Conservation (phyloP, 2,888 invertebrate species). For the Trachelus stipa region DNA sequence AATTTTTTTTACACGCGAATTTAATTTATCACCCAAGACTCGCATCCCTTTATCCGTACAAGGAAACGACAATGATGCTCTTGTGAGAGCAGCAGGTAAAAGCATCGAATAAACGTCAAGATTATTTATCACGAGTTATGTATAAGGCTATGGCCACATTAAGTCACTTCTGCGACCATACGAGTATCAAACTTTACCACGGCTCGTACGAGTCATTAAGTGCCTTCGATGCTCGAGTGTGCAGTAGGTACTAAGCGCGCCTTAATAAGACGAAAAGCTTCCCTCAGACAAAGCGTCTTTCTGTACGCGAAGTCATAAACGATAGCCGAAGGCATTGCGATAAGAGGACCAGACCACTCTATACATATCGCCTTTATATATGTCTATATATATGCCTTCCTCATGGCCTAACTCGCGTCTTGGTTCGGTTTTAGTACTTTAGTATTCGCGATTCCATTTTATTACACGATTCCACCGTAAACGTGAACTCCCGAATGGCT, state of each 20-base stretch:
- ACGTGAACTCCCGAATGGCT: slow-evolving; percentile 31
- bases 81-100: background rate
- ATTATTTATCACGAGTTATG: background rate
- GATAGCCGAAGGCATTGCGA: slow-evolving; percentile 5
- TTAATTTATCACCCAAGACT: background rate
- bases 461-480: slow-evolving; percentile 42
- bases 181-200: background rate
- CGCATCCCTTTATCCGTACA: background rate
- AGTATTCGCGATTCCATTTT: slow-evolving; percentile 44
- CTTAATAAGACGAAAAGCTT: slow-evolving; percentile 3
- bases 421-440: slow-evolving; percentile 15
- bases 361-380: background rate
- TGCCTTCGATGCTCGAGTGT: background rate
- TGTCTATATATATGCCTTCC: background rate
- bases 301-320: slow-evolving; percentile 1
- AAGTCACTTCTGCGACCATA: background rate
- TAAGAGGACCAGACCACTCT: background rate
- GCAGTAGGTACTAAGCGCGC: background rate
- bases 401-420: background rate
- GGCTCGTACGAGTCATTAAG: background rate
- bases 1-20: background rate
- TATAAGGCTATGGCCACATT: background rate
- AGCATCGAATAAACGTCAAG: slow-evolving; percentile 8
- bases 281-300: background rate
- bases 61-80: slow-evolving; percentile 1